A percentile compares a stretch with the other conserved stretches of the same genome.
These are phyloP conservation scores for Chrysoperla carnea DNA, from an alignment of 1,140 invertebrate genomes.

Conservation along the genomic window DNA sequence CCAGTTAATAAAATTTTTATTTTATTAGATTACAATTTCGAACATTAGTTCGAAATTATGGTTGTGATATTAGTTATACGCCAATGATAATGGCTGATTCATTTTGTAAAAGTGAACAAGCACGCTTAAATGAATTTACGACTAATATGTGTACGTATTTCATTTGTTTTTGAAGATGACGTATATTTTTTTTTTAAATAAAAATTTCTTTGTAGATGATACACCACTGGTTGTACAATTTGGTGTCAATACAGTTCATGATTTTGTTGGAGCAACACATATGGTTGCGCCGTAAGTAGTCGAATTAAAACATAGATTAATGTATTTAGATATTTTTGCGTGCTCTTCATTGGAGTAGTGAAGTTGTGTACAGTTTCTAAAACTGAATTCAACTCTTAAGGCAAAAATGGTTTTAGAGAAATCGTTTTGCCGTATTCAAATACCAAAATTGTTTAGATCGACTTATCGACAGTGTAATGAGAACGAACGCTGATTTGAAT, in stretches of 20 bases:
- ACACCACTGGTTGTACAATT: slow-evolving; percentile 84
- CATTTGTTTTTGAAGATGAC: background rate
- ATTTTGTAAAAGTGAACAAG: slow-evolving; percentile 76
- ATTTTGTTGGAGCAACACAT: slow-evolving; percentile 72
- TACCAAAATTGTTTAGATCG: no score
- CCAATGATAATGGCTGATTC: slow-evolving; percentile 94
- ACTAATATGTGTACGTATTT: slow-evolving; percentile 39
- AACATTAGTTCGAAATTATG: slow-evolving; percentile 62
- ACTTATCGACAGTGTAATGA: no score
- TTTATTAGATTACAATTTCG: slow-evolving; percentile 63
- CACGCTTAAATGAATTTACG: slow-evolving; percentile 74
- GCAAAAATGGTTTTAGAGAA: no score
- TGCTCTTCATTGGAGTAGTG: no score
- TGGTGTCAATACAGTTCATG: slow-evolving; percentile 68
- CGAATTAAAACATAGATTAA: no score
- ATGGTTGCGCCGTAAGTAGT: slow-evolving; percentile 58
- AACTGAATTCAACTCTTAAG: no score
- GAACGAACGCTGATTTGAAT: no score
- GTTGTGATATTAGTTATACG: slow-evolving; percentile 80
- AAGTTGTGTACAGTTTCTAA: no score
- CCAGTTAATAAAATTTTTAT: slow-evolving; percentile 4
- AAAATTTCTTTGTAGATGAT: slow-evolving; percentile 33
- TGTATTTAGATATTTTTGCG: no score
- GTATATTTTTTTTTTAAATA: background rate
- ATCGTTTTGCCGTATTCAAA: no score